Evolutionary conservation across 2,888 invertebrate genomes (phyloP).

Genomic region (Sarcophaga subvicina): DNA sequence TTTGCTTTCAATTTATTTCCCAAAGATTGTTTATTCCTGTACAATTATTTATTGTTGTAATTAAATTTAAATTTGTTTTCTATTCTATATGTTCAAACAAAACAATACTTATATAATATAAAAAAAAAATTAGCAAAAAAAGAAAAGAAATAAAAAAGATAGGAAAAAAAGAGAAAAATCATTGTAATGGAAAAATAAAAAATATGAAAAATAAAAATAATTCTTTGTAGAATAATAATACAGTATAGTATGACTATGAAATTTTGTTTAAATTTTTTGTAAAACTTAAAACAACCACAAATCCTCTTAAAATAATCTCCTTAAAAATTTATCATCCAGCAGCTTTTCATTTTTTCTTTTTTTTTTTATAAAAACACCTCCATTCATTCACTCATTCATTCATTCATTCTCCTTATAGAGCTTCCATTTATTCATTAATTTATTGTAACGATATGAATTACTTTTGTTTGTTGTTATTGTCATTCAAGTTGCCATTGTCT

Average conservation of each 20-base stretch:
- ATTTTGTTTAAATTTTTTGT: conserved; percentile 46
- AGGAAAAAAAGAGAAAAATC: too few species aligned
- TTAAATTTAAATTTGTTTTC: too few species aligned
- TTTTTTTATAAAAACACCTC: conserved; percentile 2
- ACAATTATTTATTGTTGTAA: too few species aligned
- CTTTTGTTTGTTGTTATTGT: too few species aligned
- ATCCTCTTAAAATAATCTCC: conserved; percentile 55
- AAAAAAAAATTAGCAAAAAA: too few species aligned
- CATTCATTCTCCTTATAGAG: background rate
- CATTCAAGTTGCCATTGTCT: too few species aligned
- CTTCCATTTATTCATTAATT: conserved; percentile 2
- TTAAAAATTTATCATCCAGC: conserved; percentile 33
- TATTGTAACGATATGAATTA: background rate
- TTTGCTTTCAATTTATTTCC: too few species aligned
- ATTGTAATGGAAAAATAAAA: background rate
- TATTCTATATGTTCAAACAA: too few species aligned
- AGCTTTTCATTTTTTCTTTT: conserved; percentile 3
- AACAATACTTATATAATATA: too few species aligned
- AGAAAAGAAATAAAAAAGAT: too few species aligned
- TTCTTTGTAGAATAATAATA: background rate
- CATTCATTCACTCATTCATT: background rate
- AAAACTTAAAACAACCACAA: conserved; percentile 42
- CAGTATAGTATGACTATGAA: background rate
- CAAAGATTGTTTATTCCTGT: too few species aligned
- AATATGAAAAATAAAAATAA: background rate